Conservation (phyloP, 2,888 invertebrate species). For the Drosophila yooni region DNA sequence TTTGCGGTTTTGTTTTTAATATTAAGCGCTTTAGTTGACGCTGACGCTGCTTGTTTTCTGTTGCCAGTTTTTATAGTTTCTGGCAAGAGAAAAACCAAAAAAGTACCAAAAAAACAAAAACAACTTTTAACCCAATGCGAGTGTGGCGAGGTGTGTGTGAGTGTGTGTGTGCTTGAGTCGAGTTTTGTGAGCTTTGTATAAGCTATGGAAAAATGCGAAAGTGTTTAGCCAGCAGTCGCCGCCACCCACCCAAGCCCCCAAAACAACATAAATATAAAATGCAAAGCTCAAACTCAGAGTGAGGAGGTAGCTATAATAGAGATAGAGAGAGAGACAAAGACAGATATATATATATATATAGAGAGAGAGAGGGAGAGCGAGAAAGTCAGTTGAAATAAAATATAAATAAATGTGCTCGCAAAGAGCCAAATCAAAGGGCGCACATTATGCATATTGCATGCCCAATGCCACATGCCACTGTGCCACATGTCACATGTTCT, state of each 20-base stretch:
- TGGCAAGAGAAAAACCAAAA: slow-evolving; percentile 25
- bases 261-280: slow-evolving; percentile 63
- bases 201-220: slow-evolving; percentile 61
- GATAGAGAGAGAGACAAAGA: neutral
- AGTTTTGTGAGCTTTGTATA: slow-evolving; percentile 49
- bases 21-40: slow-evolving; percentile 72
- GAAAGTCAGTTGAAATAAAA: slow-evolving; percentile 59
- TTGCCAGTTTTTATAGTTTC: slow-evolving; percentile 68
- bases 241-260: neutral
- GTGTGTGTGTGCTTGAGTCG: slow-evolving; percentile 28
- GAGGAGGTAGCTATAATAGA: slow-evolving; percentile 1
- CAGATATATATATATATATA: no score
- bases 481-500: slow-evolving; percentile 22
- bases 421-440: slow-evolving; percentile 71
- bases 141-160: slow-evolving; percentile 38
- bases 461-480: slow-evolving; percentile 25
- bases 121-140: slow-evolving; percentile 39
- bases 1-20: slow-evolving; percentile 73
- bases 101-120: slow-evolving; percentile 11
- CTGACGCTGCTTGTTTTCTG: slow-evolving; percentile 75
- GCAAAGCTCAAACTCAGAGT: slow-evolving; percentile 44
- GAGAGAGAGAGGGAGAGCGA: neutral
- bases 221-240: slow-evolving; percentile 63
- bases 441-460: slow-evolving; percentile 78
- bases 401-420: slow-evolving; percentile 74